These are phyloP conservation scores for Chlamydotis undulata DNA, from an alignment of 2,113 vertebrate species.

Conservation along the genomic window DNA sequence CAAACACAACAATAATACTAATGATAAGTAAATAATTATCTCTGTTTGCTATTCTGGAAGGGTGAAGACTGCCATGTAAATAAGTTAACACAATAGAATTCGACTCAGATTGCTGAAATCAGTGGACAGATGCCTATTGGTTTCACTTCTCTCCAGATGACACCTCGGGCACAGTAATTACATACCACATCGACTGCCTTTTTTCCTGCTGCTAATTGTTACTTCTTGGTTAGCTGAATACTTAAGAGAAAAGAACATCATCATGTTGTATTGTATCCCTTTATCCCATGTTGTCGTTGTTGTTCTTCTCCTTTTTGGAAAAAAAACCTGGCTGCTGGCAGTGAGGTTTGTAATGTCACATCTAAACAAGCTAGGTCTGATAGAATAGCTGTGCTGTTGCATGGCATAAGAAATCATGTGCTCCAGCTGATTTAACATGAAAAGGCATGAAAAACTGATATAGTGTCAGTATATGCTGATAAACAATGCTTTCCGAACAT, in stretches of 20 bases:
- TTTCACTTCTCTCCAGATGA: background rate
- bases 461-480: background rate
- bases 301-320: background rate
- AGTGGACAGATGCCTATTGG: background rate
- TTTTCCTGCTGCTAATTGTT: background rate
- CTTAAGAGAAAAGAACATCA: background rate
- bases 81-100: background rate
- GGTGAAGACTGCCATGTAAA: background rate
- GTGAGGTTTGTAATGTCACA: background rate
- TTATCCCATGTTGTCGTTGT: background rate
- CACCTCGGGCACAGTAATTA: background rate
- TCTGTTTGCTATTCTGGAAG: background rate
- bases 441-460: background rate
- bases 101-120: background rate
- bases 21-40: background rate
- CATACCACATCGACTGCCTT: background rate
- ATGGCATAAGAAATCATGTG: background rate
- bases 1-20: background rate
- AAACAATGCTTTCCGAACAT: background rate
- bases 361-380: rapidly evolving
- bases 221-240: background rate
- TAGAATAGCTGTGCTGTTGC: background rate
- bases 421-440: background rate
- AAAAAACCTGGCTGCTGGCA: background rate
- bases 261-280: background rate